Evolutionary conservation across 1,140 invertebrate species (phyloP).

Genomic region (Acromyrmex heyeri): DNA sequence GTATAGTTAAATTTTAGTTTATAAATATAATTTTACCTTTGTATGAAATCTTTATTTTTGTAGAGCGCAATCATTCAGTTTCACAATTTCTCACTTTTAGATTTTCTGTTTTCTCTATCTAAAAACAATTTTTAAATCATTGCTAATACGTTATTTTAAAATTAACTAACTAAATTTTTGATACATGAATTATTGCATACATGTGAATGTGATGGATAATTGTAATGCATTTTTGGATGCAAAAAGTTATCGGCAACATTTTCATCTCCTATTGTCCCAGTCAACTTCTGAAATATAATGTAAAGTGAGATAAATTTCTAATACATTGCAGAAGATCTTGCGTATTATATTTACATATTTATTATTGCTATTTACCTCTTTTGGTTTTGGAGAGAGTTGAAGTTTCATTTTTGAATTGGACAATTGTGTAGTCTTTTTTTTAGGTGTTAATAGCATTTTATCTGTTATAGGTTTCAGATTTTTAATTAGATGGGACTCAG

Average conservation of each 20-base stretch:
- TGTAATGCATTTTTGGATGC: constrained; percentile 62
- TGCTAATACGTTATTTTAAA: not conserved
- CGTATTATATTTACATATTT: not conserved
- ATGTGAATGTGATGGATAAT: constrained; percentile 32
- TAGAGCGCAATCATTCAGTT: constrained; percentile 23
- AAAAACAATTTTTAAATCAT: not conserved
- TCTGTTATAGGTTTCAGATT: constrained; percentile 58
- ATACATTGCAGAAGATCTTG: constrained; percentile 9
- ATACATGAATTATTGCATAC: constrained; percentile 37
- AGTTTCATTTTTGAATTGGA: constrained; percentile 31
- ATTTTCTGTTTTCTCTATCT: constrained; percentile 54
- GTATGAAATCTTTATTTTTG: constrained; percentile 61
- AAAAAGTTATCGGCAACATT: constrained; percentile 27
- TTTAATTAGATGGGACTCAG: constrained; percentile 62
- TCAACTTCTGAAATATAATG: constrained; percentile 27
- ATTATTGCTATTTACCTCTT: constrained; percentile 34
- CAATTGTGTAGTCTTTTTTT: not conserved
- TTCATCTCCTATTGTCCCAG: not conserved
- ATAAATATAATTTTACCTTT: constrained; percentile 41
- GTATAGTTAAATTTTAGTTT: not conserved
- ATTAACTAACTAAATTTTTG: not conserved
- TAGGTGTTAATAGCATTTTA: constrained; percentile 9
- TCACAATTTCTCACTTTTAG: constrained; percentile 14
- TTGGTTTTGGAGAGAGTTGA: constrained; percentile 46
- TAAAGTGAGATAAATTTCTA: not conserved